Conservation (phyloP, 1,140 invertebrate genomes). For the Apis dorsata region DNA sequence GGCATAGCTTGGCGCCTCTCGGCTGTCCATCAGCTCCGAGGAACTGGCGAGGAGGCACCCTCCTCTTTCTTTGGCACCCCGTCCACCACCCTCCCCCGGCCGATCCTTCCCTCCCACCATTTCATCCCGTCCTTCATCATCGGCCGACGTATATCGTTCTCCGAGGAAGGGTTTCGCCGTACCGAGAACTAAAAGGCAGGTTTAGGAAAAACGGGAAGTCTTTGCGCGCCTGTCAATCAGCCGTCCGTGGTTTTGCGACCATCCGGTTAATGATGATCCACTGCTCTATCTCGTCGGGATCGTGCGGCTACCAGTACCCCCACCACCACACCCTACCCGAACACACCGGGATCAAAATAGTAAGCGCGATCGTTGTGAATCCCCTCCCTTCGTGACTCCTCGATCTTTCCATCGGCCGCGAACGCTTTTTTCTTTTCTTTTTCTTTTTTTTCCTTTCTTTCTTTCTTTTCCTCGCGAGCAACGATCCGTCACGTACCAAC, state of each 20-base stretch:
- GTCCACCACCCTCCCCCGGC: neutral
- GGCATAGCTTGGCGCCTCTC: slow-evolving; percentile 72
- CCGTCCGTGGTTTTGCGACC: slow-evolving; percentile 71
- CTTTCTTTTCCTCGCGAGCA: too few relatives aligned
- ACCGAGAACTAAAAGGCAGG: slow-evolving; percentile 71
- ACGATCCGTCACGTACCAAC: neutral
- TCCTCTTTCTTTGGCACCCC: slow-evolving; percentile 50
- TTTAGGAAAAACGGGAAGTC: slow-evolving; percentile 73
- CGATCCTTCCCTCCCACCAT: slow-evolving; percentile 26
- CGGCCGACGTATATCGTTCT: slow-evolving; percentile 54
- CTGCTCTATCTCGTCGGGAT: slow-evolving; percentile 69
- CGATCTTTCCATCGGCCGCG: slow-evolving; percentile 37
- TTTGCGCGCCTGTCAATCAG: slow-evolving; percentile 76
- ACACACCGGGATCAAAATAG: slow-evolving; percentile 58
- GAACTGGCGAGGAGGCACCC: slow-evolving; percentile 57
- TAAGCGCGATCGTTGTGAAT: slow-evolving; percentile 46
- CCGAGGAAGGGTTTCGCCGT: slow-evolving; percentile 64
- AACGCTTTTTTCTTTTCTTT: neutral
- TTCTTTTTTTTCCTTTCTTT: neutral
- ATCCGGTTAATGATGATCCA: slow-evolving; percentile 77
- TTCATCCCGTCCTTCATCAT: slow-evolving; percentile 39
- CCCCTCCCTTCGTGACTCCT: slow-evolving; percentile 8
- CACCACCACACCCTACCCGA: slow-evolving; percentile 5
- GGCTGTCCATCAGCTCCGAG: slow-evolving; percentile 66
- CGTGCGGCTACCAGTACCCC: slow-evolving; percentile 33